A percentile compares a stretch with the other conserved stretches of the same genome.
Conservation (phyloP, 53 echinoderm and acorn worm genomes). For the Zoroaster sp. region DNA sequence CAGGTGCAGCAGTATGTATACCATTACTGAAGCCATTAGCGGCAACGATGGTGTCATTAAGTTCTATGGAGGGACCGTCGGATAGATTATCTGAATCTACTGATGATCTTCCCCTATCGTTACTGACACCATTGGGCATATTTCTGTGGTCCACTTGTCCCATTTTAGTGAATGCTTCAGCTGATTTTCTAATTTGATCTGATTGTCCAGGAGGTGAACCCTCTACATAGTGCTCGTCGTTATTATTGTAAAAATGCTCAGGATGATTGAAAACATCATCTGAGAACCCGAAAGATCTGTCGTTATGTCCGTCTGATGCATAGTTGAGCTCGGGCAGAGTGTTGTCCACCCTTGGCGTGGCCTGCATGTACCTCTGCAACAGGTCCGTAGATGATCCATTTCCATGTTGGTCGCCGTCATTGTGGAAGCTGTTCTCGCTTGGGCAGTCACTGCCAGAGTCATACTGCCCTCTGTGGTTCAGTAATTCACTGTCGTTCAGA, state of each 20-base stretch:
- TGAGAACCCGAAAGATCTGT: slow-evolving; percentile 12
- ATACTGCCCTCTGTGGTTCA: slow-evolving; percentile 12
- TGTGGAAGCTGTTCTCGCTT: neutral
- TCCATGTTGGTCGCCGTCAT: neutral
- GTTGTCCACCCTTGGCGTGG: slow-evolving; percentile 60
- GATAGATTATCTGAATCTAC: neutral
- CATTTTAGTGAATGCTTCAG: neutral
- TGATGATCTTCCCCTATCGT: neutral
- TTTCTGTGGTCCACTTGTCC: neutral
- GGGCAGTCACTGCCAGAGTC: slow-evolving; percentile 28
- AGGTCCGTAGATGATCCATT: slow-evolving; percentile 39
- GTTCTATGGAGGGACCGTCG: neutral
- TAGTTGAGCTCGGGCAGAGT: neutral
- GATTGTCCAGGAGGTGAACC: neutral
- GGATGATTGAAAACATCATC: slow-evolving; percentile 18
- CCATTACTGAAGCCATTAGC: slow-evolving; percentile 15
- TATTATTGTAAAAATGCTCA: slow-evolving; percentile 2
- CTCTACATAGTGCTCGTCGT: slow-evolving; percentile 9
- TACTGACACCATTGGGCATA: neutral
- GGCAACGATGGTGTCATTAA: slow-evolving; percentile 24
- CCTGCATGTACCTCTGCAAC: slow-evolving; percentile 82
- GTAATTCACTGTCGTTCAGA: slow-evolving; percentile 43
- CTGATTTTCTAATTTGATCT: neutral
- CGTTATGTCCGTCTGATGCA: slow-evolving; percentile 3
- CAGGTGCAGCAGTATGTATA: slow-evolving; percentile 46